These are phyloP conservation scores for Pterois miles DNA, from an alignment of 2,797 vertebrate species.

Conservation along the genomic window DNA sequence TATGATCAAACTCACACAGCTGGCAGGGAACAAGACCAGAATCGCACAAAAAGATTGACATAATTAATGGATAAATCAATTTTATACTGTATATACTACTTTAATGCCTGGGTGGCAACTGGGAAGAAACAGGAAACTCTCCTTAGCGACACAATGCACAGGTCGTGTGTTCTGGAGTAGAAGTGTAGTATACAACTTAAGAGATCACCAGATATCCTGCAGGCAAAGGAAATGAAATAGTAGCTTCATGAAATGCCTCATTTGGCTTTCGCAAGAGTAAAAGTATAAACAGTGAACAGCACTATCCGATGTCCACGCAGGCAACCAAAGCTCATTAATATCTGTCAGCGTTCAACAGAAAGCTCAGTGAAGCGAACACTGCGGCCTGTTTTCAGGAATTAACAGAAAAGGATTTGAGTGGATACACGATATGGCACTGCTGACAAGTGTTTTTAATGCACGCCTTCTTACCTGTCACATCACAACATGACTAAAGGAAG, in stretches of 20 bases:
- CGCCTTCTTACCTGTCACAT: slow-evolving; percentile 41
- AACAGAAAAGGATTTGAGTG: slow-evolving; percentile 28
- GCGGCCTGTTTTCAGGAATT: slow-evolving; percentile 8
- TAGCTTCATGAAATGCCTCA: slow-evolving; percentile 34
- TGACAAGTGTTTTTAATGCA: slow-evolving; percentile 56
- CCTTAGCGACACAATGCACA: background rate
- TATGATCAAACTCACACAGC: slow-evolving; percentile 7
- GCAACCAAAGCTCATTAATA: slow-evolving; percentile 61
- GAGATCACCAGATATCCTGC: background rate
- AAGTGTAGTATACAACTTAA: background rate
- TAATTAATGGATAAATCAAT: slow-evolving; percentile 22
- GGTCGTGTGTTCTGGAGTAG: background rate
- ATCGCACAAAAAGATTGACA: slow-evolving; percentile 14
- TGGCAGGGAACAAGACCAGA: slow-evolving; percentile 32
- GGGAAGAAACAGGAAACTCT: background rate
- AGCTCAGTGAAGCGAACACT: slow-evolving; percentile 21
- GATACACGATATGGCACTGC: slow-evolving; percentile 27
- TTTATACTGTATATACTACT: background rate
- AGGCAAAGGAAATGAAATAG: slow-evolving; percentile 31
- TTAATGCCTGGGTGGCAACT: slow-evolving; percentile 35
- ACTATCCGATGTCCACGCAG: slow-evolving; percentile 67
- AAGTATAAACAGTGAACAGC: slow-evolving; percentile 48
- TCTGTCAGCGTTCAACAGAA: slow-evolving; percentile 48
- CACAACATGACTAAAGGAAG: background rate
- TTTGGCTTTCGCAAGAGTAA: slow-evolving; percentile 10